Conservation (phyloP, 1,140 invertebrate genomes). For the Periplaneta americana region DNA sequence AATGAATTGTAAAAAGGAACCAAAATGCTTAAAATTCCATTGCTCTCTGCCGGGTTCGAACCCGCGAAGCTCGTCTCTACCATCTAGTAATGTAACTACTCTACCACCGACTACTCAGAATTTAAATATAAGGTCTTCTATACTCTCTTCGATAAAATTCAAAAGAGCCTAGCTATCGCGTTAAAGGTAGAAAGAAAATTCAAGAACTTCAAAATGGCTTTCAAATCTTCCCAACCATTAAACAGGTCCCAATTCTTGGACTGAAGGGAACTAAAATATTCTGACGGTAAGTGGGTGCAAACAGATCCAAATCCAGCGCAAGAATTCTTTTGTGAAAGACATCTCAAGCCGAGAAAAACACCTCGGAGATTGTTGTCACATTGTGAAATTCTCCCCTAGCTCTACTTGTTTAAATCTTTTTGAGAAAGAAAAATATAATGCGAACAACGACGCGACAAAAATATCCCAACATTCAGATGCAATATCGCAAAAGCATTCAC, state of each 20-base stretch:
- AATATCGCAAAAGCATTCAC: background rate
- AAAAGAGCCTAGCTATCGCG: too few relatives aligned
- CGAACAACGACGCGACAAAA: background rate
- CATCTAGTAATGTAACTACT: too few relatives aligned
- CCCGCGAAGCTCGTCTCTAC: too few relatives aligned
- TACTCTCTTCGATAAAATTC: too few relatives aligned
- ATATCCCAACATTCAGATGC: background rate
- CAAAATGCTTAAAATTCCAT: too few relatives aligned
- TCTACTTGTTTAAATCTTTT: background rate
- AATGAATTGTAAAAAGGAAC: too few relatives aligned
- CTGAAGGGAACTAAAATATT: background rate
- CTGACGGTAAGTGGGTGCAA: background rate
- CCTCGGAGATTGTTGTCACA: background rate
- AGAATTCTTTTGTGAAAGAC: background rate
- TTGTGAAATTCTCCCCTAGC: background rate
- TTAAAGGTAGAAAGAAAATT: too few relatives aligned
- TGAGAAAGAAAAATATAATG: background rate
- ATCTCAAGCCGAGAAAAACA: too few relatives aligned
- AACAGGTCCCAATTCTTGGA: background rate
- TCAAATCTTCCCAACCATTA: background rate
- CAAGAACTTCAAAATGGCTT: too few relatives aligned
- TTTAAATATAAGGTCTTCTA: too few relatives aligned
- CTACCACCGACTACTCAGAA: too few relatives aligned
- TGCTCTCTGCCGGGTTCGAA: too few relatives aligned
- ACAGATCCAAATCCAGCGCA: background rate